A percentile compares a stretch with the other conserved stretches of the same genome.
Evolutionary conservation across 2,797 vertebrate species (phyloP).

Genomic region (Linurgus olivaceus): DNA sequence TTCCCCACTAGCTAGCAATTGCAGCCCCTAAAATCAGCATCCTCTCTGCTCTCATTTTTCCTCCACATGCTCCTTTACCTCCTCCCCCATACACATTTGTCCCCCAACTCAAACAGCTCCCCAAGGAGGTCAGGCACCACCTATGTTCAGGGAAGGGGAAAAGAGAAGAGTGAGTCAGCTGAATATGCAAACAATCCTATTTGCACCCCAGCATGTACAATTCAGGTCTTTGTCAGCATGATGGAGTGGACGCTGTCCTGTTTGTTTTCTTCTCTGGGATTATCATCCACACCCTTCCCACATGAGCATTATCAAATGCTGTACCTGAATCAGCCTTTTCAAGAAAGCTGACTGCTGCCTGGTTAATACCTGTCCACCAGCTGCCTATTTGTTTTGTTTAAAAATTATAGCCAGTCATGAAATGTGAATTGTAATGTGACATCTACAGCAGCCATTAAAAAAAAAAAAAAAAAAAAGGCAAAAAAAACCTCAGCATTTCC

Average conservation of each 20-base stretch:
- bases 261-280: neutral
- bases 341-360: neutral
- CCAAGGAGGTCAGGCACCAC: neutral
- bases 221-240: conserved; percentile 4
- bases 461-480: neutral
- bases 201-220: neutral
- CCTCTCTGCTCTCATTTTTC: neutral
- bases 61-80: neutral
- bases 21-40: neutral
- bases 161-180: neutral
- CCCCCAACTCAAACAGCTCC: conserved; percentile 1
- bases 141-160: neutral
- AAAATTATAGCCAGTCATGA: neutral
- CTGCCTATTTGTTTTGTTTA: neutral
- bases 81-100: neutral
- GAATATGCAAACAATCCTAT: conserved; percentile 18
- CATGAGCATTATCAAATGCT: neutral
- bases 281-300: neutral
- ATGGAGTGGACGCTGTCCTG: neutral
- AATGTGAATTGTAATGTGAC: neutral
- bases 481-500: neutral
- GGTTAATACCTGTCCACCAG: neutral
- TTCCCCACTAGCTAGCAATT: neutral
- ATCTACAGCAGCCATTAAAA: neutral
- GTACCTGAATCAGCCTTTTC: neutral